phyloP scores from a whole-genome alignment of 2,113 vertebrate genomes.

The Embiotoca jacksoni region DNA sequence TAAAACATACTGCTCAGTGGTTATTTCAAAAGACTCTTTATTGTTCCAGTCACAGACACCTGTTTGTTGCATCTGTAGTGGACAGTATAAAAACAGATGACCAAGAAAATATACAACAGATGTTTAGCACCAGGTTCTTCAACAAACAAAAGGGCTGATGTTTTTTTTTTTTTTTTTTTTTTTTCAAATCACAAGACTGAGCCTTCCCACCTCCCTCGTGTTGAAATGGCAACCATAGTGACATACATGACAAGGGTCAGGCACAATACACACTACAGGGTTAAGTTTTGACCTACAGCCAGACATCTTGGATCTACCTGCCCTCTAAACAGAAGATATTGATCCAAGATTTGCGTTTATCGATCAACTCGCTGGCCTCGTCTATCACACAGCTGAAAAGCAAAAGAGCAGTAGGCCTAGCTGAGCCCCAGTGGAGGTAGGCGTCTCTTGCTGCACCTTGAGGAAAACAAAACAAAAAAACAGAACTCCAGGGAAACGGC shows the following conservation, averaged over 20 bases:
- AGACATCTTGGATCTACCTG: conserved; percentile 35
- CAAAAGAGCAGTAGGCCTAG: conserved; percentile 41
- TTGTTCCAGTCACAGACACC: conserved; percentile 73
- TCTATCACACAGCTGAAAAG: conserved; percentile 30
- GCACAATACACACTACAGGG: conserved; percentile 49
- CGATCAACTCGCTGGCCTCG: conserved; percentile 21
- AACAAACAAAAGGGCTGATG: conserved; percentile 56
- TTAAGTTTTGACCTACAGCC: conserved; percentile 58
- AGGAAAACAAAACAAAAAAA: neutral
- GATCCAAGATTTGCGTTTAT: conserved; percentile 67
- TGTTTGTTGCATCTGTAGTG: conserved; percentile 65
- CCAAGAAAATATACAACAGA: conserved; percentile 74
- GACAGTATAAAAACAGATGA: conserved; percentile 78
- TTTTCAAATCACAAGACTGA: conserved; percentile 47
- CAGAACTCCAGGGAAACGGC: conserved; percentile 19
- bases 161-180: neutral
- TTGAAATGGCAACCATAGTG: conserved; percentile 67
- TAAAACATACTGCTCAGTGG: neutral
- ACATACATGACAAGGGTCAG: conserved; percentile 50
- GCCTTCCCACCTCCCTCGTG: conserved; percentile 18
- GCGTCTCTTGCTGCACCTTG: conserved; percentile 45
- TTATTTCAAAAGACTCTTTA: conserved; percentile 79
- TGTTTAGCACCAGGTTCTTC: conserved; percentile 77
- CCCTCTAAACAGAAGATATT: neutral
- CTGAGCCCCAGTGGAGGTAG: conserved; percentile 61